A percentile compares a stretch with the other conserved stretches of the same genome.
phyloP scores from a whole-genome alignment of 1,140 invertebrate genomes.

The Lasaia peninsularis region DNA sequence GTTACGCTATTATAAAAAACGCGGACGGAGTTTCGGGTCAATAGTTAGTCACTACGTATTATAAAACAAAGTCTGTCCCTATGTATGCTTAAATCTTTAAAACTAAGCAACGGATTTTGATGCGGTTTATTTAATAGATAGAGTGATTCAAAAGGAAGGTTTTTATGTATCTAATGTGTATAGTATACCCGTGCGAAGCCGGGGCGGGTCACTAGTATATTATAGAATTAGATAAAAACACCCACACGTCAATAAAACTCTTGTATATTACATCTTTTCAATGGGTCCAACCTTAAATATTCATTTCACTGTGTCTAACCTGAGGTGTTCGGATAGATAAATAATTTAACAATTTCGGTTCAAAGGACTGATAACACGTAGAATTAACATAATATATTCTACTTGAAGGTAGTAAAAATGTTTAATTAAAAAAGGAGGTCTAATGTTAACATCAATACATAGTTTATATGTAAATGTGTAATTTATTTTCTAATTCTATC shows the following conservation, averaged over 20 bases:
- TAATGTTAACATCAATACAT: constrained; percentile 1
- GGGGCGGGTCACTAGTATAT: too few relatives aligned
- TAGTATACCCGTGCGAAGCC: too few relatives aligned
- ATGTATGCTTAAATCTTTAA: too few relatives aligned
- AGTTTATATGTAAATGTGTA: constrained; percentile 2
- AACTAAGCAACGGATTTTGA: too few relatives aligned
- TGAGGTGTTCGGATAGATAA: not conserved
- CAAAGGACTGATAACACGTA: constrained; percentile 3
- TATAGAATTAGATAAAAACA: constrained; percentile 8
- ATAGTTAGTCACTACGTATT: too few relatives aligned
- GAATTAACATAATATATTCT: constrained; percentile 6
- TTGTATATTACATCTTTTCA: not conserved
- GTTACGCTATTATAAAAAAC: not conserved
- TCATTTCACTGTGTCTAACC: constrained; percentile 10
- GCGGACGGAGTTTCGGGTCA: too few relatives aligned
- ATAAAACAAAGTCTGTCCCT: too few relatives aligned
- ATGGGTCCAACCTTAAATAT: constrained; percentile 6
- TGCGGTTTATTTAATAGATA: too few relatives aligned
- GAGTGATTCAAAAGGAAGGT: too few relatives aligned
- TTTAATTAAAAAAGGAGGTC: not conserved
- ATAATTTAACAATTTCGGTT: constrained; percentile 6
- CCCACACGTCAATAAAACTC: not conserved
- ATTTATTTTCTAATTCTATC: constrained; percentile 1
- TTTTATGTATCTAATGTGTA: too few relatives aligned
- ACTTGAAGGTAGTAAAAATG: not conserved